A percentile compares a stretch with the other conserved stretches of the same genome.
phyloP scores from a whole-genome alignment of 1,140 invertebrate genomes.

The Elysia chlorotica region DNA sequence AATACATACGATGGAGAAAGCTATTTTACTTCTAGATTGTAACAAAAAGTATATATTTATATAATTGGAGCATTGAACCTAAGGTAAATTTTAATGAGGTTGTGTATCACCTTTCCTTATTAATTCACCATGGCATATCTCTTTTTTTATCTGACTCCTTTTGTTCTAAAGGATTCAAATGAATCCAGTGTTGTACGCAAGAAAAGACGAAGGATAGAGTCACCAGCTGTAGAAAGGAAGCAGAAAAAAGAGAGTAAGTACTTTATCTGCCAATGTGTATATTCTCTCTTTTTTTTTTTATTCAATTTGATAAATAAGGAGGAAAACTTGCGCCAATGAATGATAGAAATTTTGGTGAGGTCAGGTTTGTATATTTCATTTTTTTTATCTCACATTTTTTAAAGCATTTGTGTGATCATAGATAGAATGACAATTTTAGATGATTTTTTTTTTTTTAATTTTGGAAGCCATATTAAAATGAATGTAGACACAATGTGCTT shows the following conservation, averaged over 20 bases:
- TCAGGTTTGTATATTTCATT: too few relatives aligned
- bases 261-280: not conserved
- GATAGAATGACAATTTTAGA: not conserved
- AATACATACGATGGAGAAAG: too few relatives aligned
- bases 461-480: not conserved
- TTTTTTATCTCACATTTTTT: not conserved
- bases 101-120: not conserved
- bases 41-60: not conserved
- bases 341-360: too few relatives aligned
- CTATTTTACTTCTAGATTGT: not conserved
- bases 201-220: slow-evolving; percentile 13
- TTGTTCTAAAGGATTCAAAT: not conserved
- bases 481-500: not conserved
- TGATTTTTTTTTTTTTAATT: not conserved
- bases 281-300: not conserved
- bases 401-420: not conserved
- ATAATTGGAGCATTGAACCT: too few relatives aligned
- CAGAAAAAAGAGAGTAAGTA: slow-evolving; percentile 7
- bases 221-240: not conserved
- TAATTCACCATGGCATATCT: not conserved
- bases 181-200: not conserved
- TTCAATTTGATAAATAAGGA: not conserved
- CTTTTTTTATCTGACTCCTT: not conserved
- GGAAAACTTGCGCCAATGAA: too few relatives aligned
- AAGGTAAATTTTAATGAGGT: too few relatives aligned